These are phyloP conservation scores for Melanostoma mellinum DNA, from an alignment of 2,888 invertebrate species.

Conservation along the genomic window DNA sequence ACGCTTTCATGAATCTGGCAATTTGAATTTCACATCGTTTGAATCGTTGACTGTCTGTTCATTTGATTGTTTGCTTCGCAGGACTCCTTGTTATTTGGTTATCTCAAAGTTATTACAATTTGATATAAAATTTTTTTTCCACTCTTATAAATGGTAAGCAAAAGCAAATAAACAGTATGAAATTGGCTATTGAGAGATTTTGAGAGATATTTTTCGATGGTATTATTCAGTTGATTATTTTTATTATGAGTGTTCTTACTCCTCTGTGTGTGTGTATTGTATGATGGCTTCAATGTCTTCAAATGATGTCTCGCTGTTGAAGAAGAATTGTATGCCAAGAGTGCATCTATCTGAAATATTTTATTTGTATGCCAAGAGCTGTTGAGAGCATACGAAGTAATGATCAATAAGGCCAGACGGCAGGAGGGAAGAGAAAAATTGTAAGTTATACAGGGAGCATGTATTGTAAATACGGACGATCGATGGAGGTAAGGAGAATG, in stretches of 20 bases:
- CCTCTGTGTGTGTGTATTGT: conserved; percentile 6
- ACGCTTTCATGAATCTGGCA: conserved; percentile 69
- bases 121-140: conserved; percentile 20
- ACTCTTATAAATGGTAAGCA: conserved; percentile 46
- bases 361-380: too few species aligned
- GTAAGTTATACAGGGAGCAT: too few species aligned
- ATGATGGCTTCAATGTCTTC: conserved; percentile 31
- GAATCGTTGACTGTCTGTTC: conserved; percentile 54
- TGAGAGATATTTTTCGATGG: conserved; percentile 26
- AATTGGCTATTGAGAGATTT: conserved; percentile 36
- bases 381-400: too few species aligned
- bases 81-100: conserved; percentile 16
- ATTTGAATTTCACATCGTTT: conserved; percentile 71
- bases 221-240: conserved; percentile 46
- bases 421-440: too few species aligned
- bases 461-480: too few species aligned
- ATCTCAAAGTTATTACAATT: conserved; percentile 36
- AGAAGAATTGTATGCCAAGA: too few species aligned
- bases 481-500: too few species aligned
- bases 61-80: conserved; percentile 57
- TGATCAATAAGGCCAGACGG: too few species aligned
- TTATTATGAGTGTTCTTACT: too few species aligned
- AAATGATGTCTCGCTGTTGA: conserved; percentile 29
- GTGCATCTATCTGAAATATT: too few species aligned
- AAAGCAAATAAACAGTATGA: conserved; percentile 54